These are phyloP conservation scores for Sturnus vulgaris DNA, from an alignment of 2,113 vertebrate species.

Conservation along the genomic window DNA sequence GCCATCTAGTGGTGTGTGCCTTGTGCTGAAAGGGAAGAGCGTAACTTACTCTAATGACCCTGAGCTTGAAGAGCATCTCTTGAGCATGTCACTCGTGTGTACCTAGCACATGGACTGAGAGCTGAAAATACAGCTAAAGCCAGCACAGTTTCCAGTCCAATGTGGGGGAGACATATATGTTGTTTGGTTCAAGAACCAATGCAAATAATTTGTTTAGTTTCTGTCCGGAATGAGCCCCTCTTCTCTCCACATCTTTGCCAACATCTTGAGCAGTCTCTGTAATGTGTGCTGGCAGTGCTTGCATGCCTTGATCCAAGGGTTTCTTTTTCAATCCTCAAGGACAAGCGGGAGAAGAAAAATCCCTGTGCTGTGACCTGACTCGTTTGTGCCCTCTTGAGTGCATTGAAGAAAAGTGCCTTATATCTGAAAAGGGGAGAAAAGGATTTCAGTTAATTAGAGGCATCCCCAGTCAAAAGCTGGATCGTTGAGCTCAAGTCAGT, in stretches of 20 bases:
- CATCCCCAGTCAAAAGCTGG: too few relatives aligned
- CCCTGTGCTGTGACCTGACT: neutral
- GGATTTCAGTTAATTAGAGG: too few relatives aligned
- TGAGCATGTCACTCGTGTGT: neutral
- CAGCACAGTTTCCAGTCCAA: neutral
- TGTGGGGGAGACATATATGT: neutral
- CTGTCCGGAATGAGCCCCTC: accelerated
- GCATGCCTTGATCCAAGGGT: neutral
- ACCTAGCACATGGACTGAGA: neutral
- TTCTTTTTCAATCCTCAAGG: neutral
- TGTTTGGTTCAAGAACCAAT: neutral
- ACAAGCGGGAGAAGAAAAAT: neutral
- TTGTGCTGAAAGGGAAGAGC: accelerated
- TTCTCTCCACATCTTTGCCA: neutral
- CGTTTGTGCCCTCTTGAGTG: accelerated
- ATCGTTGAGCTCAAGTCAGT: too few relatives aligned
- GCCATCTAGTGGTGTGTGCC: neutral
- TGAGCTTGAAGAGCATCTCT: neutral
- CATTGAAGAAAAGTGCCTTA: neutral
- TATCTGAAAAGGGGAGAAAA: neutral
- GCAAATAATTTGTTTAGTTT: neutral
- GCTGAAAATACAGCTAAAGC: neutral
- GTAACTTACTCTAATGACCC: accelerated
- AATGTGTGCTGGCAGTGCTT: neutral
- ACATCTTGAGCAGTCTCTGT: neutral